These are phyloP conservation scores for Serranus cabrilla DNA, from an alignment of 2,797 vertebrate species.

Conservation along the genomic window DNA sequence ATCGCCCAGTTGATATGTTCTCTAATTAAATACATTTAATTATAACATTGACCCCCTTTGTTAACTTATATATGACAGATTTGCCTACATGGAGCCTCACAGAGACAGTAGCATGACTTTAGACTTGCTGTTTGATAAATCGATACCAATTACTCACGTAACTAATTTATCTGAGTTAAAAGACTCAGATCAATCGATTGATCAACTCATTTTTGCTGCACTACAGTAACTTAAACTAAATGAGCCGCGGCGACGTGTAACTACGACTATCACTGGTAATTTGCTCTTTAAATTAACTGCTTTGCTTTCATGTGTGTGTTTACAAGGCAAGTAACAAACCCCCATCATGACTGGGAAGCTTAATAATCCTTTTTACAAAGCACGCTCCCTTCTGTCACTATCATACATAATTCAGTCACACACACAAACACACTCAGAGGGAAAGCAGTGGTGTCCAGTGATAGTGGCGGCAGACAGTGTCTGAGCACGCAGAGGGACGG, in stretches of 20 bases:
- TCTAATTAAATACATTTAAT: too few relatives aligned
- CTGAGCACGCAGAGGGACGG: constrained; percentile 52
- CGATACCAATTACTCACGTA: not conserved
- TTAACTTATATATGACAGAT: not conserved
- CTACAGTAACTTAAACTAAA: constrained; percentile 14
- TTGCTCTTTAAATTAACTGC: constrained; percentile 5
- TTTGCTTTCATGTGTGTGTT: constrained; percentile 26
- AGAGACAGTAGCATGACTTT: not conserved
- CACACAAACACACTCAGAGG: constrained; percentile 29
- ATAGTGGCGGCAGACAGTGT: constrained; percentile 65
- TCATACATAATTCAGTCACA: constrained; percentile 68
- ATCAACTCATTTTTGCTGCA: constrained; percentile 2
- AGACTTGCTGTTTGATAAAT: constrained; percentile 2
- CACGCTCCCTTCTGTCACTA: constrained; percentile 36
- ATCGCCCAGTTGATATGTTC: too few relatives aligned
- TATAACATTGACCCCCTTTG: too few relatives aligned
- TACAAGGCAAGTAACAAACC: constrained; percentile 29
- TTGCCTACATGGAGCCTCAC: not conserved
- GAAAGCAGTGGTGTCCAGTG: constrained; percentile 49
- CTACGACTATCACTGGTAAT: not conserved
- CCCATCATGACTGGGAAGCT: constrained; percentile 7
- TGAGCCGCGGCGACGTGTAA: not conserved
- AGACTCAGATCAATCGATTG: constrained; percentile 11
- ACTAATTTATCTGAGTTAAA: constrained; percentile 5
- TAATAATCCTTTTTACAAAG: constrained; percentile 31